A percentile compares a stretch with the other conserved stretches of the same genome.
Conservation (phyloP, 1,140 invertebrate species). For the Lepidostoma basale region DNA sequence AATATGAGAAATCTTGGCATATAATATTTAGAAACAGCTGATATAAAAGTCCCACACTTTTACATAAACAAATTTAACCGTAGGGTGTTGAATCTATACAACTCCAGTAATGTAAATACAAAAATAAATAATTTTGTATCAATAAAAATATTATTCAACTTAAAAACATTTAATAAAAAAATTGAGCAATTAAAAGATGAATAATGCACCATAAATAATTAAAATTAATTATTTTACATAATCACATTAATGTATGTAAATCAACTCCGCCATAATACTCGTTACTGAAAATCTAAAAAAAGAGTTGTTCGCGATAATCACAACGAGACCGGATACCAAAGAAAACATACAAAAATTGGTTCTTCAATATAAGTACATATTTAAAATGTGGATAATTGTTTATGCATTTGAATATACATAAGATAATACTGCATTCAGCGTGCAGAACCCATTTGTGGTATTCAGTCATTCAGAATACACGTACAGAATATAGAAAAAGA, state of each 20-base stretch:
- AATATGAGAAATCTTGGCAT: too few species aligned
- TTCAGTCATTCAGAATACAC: too few species aligned
- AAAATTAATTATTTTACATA: background rate
- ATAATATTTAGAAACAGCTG: too few species aligned
- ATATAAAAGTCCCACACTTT: too few species aligned
- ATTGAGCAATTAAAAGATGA: constrained; percentile 15
- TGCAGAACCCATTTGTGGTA: background rate
- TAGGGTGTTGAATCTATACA: too few species aligned
- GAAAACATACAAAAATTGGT: background rate
- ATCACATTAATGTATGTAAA: constrained; percentile 9
- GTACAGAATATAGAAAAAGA: too few species aligned
- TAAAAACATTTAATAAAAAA: constrained; percentile 5
- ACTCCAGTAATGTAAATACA: background rate
- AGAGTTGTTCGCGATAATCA: constrained; percentile 9
- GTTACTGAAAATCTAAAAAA: constrained; percentile 20
- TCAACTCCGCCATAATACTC: constrained; percentile 3
- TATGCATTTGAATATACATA: background rate
- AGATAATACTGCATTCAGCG: constrained; percentile 15
- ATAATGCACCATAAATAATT: background rate
- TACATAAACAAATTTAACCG: too few species aligned
- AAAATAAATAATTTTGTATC: background rate
- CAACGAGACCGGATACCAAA: background rate
- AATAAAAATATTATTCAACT: background rate
- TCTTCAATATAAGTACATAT: background rate
- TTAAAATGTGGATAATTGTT: background rate